Conservation (phyloP, 2,113 vertebrate species). For the Amphilophus citrinellus region DNA sequence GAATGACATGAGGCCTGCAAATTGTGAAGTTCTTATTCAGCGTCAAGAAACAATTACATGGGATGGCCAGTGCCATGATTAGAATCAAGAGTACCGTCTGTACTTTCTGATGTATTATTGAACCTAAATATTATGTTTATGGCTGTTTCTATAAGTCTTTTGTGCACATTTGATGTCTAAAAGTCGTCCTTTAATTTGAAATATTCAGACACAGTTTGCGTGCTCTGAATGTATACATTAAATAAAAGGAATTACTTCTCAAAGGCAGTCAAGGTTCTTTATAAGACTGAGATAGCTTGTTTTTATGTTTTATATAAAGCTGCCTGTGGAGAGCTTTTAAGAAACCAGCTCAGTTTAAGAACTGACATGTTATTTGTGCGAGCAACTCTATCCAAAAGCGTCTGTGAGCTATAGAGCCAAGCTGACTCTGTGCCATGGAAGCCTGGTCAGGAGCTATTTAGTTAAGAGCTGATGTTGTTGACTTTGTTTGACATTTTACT, state of each 20-base stretch:
- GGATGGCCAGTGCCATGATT: slow-evolving; percentile 51
- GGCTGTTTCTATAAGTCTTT: neutral
- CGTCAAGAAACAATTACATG: slow-evolving; percentile 65
- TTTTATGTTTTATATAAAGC: slow-evolving; percentile 23
- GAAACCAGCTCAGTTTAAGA: slow-evolving; percentile 31
- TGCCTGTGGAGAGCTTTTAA: slow-evolving; percentile 27
- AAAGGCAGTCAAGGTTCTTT: neutral
- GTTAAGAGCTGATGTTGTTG: slow-evolving; percentile 45
- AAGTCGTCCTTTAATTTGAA: neutral
- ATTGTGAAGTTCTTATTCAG: slow-evolving; percentile 65
- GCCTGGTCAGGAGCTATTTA: slow-evolving; percentile 31
- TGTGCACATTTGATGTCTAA: neutral
- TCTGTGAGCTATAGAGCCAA: slow-evolving; percentile 22
- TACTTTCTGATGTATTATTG: slow-evolving; percentile 14
- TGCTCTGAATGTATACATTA: neutral
- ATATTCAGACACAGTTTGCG: neutral
- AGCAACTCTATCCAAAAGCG: slow-evolving; percentile 18
- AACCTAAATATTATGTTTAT: neutral
- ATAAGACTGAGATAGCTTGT: neutral
- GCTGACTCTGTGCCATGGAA: slow-evolving; percentile 39
- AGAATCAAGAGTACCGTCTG: slow-evolving; percentile 30
- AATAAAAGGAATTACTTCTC: slow-evolving; percentile 18
- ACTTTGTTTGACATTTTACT: slow-evolving; percentile 63
- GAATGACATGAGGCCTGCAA: slow-evolving; percentile 69
- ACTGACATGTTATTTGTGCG: slow-evolving; percentile 27